These are phyloP conservation scores for Neopipo cinnamomea DNA, from an alignment of 2,113 vertebrate genomes.

Conservation along the genomic window DNA sequence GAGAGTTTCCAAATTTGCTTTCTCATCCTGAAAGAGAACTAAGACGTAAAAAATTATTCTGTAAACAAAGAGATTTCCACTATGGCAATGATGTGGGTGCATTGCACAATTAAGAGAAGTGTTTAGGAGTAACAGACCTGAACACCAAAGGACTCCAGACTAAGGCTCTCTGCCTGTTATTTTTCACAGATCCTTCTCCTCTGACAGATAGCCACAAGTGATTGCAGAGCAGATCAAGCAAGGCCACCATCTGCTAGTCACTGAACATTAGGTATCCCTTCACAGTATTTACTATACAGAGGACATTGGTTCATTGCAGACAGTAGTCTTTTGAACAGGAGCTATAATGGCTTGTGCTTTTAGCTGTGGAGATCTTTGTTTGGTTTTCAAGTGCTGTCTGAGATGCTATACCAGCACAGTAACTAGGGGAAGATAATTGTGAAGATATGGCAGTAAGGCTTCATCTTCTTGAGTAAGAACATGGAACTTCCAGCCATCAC, in stretches of 20 bases:
- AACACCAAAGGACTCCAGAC: neutral
- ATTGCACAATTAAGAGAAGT: neutral
- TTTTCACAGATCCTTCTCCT: neutral
- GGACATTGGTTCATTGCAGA: neutral
- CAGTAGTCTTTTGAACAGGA: neutral
- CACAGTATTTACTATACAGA: neutral
- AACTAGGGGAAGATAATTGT: neutral
- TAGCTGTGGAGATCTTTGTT: neutral
- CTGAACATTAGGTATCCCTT: neutral
- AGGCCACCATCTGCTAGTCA: neutral
- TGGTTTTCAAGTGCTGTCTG: neutral
- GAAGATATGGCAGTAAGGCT: neutral
- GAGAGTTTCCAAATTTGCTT: conserved; percentile 35
- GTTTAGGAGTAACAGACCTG: neutral
- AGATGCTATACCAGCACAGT: neutral
- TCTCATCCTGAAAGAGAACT: neutral
- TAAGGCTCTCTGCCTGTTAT: neutral
- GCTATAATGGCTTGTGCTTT: neutral
- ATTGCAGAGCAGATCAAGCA: neutral
- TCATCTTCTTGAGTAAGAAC: neutral
- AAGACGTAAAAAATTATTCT: neutral
- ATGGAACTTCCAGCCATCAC: neutral
- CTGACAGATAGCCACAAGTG: neutral
- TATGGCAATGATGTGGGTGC: neutral
- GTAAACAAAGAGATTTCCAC: conserved; percentile 39